Base-by-base conservation (phyloP, 2,113 vertebrate genomes). In the Pollimyrus isidori region DNA sequence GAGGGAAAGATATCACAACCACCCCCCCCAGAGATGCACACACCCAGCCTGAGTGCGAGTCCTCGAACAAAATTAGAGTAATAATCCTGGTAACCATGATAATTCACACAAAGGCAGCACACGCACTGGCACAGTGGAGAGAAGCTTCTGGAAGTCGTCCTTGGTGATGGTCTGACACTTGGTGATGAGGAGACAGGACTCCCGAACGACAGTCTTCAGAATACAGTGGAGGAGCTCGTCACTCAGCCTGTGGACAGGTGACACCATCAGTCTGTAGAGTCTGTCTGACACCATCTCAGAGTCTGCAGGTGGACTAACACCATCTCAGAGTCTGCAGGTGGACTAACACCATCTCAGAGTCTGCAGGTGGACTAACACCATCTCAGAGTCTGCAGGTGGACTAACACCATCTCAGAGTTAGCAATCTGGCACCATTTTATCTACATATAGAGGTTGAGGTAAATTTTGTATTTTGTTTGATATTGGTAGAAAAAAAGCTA, bases 151-250 rank as follows among this genome's bases (percentile, higher is more conserved):
- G 95, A 99, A 99, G 93, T 99, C 98, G 92, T 99, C 98, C 95
- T 97, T 97, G 94, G 97, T 96, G 76, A 98, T 97, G 89, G 97
- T 99, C 96, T 99, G 98, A 97, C 98, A 99, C 97, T 99, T 99
- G 92, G 98, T 99, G 96, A 99, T 97, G 95, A 99, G 96, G 93
- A 99, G 96, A 95, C 98, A 99, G 91, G 98, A 99, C 94, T 99
- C 98, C 86, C 97, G 96, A 89, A 99, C 98, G 91, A 98, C 98
- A 90, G 98, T 99, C 97, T 99, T 99, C 94, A 99, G 97, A 92
- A 99, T 99, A 93, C 96, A 99, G 94, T 99, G 97, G 95, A 99
- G 95, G 90, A 99, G 96, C 91, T 99, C 98, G 95, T 99, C 98
- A 91, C 96, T 98, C 90, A 99, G 93, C 94, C 98, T 99, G 95